A percentile compares a stretch with the other conserved stretches of the same genome.
Conservation (phyloP, 2,113 vertebrate species). For the Cichladusa arquata region DNA sequence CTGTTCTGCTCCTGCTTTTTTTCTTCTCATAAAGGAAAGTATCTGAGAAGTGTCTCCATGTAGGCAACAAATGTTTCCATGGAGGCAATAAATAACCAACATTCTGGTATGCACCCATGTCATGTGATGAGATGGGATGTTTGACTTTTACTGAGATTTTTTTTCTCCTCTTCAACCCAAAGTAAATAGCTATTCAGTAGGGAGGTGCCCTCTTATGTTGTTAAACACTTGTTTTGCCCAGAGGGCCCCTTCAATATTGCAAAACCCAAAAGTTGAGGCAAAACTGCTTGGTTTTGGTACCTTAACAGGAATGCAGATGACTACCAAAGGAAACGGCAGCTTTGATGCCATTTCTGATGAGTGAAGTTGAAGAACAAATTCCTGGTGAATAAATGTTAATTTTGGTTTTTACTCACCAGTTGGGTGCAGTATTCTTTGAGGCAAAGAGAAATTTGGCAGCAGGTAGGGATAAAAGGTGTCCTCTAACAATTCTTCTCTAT, state of each 20-base stretch:
- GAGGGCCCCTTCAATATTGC: neutral
- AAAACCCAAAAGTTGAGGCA: neutral
- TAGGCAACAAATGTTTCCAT: neutral
- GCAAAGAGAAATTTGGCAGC: neutral
- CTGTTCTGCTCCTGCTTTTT: neutral
- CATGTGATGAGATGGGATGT: neutral
- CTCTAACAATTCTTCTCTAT: neutral
- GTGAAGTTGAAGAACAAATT: neutral
- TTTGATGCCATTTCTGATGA: neutral
- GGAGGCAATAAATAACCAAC: neutral
- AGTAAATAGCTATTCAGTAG: constrained; percentile 30
- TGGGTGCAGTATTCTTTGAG: neutral
- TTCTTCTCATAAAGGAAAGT: neutral
- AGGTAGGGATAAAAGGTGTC: neutral
- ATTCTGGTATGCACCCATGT: neutral
- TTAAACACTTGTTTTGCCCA: neutral
- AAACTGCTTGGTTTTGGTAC: neutral
- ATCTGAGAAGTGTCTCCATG: neutral
- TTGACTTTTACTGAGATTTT: constrained; percentile 1
- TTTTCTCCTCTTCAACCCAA: neutral
- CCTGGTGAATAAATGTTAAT: neutral
- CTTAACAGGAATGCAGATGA: neutral
- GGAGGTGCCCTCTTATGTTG: neutral
- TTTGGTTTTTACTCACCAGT: neutral
- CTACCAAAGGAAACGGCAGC: neutral